Conservation (phyloP, 2,888 invertebrate species). For the Scaptomyza cyrtandrae region DNA sequence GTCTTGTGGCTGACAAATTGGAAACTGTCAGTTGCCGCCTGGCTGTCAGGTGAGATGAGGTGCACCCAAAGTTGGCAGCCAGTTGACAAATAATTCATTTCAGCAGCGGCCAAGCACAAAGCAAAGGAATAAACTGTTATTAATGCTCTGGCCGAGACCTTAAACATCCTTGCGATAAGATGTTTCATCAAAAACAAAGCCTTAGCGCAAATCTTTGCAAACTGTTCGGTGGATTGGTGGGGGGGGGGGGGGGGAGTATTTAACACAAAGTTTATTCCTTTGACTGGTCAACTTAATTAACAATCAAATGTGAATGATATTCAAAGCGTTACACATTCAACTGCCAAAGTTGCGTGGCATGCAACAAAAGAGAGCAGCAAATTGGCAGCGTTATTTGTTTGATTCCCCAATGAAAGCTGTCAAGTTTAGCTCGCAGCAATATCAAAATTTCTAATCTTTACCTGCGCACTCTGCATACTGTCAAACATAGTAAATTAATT, state of each 20-base stretch:
- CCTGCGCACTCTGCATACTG: slow-evolving; percentile 51
- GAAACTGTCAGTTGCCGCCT: slow-evolving; percentile 33
- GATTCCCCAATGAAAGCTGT: slow-evolving; percentile 49
- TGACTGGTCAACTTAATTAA: background rate
- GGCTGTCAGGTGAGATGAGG: slow-evolving; percentile 40
- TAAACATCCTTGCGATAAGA: slow-evolving; percentile 2
- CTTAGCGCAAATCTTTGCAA: background rate
- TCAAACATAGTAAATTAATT: slow-evolving; percentile 69
- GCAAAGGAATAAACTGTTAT: slow-evolving; percentile 8
- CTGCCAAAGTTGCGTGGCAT: too few species aligned
- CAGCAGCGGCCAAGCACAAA: slow-evolving; percentile 4
- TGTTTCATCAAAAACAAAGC: background rate
- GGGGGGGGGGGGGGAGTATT: background rate
- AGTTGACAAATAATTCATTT: slow-evolving; percentile 64
- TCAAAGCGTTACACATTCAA: background rate
- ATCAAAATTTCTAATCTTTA: slow-evolving; percentile 25
- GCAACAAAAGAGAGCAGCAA: too few species aligned
- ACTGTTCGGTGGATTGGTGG: too few species aligned
- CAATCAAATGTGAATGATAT: background rate
- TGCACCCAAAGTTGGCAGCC: slow-evolving; percentile 7
- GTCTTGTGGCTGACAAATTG: slow-evolving; percentile 31
- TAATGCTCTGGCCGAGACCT: background rate
- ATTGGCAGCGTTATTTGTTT: slow-evolving; percentile 19
- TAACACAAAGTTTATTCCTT: background rate
- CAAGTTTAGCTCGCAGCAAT: slow-evolving; percentile 39